Evolutionary conservation across 2,888 invertebrate species (phyloP).

Genomic region (Plemyria rubiginata): DNA sequence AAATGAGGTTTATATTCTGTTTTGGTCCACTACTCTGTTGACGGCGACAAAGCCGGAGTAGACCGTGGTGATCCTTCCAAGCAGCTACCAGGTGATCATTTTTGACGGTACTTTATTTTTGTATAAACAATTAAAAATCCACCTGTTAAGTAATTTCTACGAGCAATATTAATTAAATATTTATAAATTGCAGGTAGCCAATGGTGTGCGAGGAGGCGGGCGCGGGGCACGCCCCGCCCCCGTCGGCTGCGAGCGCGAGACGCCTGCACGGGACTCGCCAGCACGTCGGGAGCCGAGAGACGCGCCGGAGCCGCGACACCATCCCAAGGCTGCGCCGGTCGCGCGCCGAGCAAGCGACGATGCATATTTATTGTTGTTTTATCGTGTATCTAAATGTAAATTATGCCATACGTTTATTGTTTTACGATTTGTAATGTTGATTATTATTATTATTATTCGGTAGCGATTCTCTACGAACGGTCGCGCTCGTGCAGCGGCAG

Average conservation of each 20-base stretch:
- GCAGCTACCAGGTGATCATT: too few relatives aligned
- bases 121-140: too few relatives aligned
- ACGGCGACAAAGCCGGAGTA: too few relatives aligned
- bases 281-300: background rate
- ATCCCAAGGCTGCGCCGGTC: conserved; percentile 21
- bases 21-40: too few relatives aligned
- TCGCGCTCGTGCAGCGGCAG: conserved; percentile 10
- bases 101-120: too few relatives aligned
- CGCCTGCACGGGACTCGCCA: background rate
- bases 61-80: too few relatives aligned
- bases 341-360: conserved; percentile 35
- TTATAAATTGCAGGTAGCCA: conserved; percentile 67
- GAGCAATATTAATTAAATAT: too few relatives aligned
- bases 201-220: conserved; percentile 50
- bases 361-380: conserved; percentile 71
- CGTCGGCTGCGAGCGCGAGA: background rate
- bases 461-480: conserved; percentile 45
- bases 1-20: too few relatives aligned
- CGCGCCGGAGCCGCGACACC: conserved; percentile 22
- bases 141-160: too few relatives aligned
- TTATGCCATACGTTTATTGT: conserved; percentile 75
- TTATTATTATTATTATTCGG: conserved; percentile 53
- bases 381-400: conserved; percentile 55
- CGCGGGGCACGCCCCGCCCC: conserved; percentile 25
- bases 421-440: conserved; percentile 74